phyloP scores from a whole-genome alignment of 1,140 invertebrate species.

The Caenorhabditis brenneri region DNA sequence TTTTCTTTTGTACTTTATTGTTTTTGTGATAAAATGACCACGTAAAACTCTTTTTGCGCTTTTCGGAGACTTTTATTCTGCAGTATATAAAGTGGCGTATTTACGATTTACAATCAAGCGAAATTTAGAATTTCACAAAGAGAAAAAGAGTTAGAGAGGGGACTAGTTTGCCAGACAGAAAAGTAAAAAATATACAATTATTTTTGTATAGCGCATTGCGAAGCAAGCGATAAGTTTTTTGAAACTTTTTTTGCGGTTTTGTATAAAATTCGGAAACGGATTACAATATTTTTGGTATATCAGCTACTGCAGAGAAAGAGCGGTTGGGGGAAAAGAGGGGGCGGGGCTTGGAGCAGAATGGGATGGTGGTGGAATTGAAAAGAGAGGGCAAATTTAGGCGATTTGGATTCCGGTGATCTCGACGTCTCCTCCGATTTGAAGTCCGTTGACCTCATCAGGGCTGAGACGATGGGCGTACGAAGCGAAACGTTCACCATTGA shows the following conservation, averaged over 20 bases:
- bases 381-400: constrained; percentile 53
- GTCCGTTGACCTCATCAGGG: constrained; percentile 65
- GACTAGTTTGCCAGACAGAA: background rate
- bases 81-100: background rate
- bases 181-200: constrained; percentile 1
- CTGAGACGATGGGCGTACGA: constrained; percentile 65
- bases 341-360: constrained; percentile 33
- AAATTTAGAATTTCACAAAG: constrained; percentile 38
- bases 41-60: background rate
- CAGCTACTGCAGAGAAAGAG: constrained; percentile 33
- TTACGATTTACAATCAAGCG: constrained; percentile 32
- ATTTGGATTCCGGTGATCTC: constrained; percentile 67
- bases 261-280: background rate
- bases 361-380: background rate
- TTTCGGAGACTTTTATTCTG: constrained; percentile 33
- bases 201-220: background rate
- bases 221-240: constrained; percentile 10
- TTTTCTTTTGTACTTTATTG: too few species aligned
- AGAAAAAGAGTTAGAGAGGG: background rate
- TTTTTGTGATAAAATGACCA: too few species aligned
- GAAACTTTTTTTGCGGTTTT: background rate
- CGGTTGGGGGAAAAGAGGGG: constrained; percentile 4
- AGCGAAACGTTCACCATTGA: constrained; percentile 66
- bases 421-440: constrained; percentile 67
- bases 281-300: background rate